A percentile compares a stretch with the other conserved stretches of the same genome.
phyloP scores from a whole-genome alignment of 2,888 invertebrate species.

The Sminthurinus aureus region DNA sequence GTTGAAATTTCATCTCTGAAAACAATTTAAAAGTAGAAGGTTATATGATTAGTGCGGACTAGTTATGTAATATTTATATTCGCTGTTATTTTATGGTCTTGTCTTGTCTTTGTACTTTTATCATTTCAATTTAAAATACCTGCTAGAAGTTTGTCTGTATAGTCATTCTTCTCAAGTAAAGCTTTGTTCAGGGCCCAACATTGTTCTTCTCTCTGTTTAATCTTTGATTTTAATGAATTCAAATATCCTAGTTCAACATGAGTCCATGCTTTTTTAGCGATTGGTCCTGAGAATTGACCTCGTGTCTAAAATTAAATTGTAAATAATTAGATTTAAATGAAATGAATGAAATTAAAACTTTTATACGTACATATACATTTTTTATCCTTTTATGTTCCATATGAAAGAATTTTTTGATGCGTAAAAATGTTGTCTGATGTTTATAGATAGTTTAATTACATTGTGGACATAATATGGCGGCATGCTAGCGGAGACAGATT shows the following conservation, averaged over 20 bases:
- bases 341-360: not conserved
- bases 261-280: constrained; percentile 23
- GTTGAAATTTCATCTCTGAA: constrained; percentile 68
- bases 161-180: constrained; percentile 32
- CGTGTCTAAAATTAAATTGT: not conserved
- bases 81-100: too few species aligned
- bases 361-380: not conserved
- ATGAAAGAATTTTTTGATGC: not conserved
- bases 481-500: not conserved
- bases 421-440: not conserved
- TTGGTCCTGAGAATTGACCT: not conserved
- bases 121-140: constrained; percentile 26
- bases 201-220: constrained; percentile 39
- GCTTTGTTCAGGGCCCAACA: constrained; percentile 36
- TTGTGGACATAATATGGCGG: not conserved
- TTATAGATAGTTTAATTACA: not conserved
- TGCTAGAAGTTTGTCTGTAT: constrained; percentile 37
- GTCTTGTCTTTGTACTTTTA: not conserved
- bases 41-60: too few species aligned
- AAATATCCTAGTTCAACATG: constrained; percentile 38
- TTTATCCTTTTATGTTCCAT: too few species aligned
- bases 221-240: constrained; percentile 33
- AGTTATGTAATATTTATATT: too few species aligned
- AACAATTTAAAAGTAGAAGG: not conserved
- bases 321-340: too few species aligned